These are phyloP conservation scores for Phymorhynchus buccinoides DNA, from an alignment of 1,140 invertebrate species.

Conservation along the genomic window DNA sequence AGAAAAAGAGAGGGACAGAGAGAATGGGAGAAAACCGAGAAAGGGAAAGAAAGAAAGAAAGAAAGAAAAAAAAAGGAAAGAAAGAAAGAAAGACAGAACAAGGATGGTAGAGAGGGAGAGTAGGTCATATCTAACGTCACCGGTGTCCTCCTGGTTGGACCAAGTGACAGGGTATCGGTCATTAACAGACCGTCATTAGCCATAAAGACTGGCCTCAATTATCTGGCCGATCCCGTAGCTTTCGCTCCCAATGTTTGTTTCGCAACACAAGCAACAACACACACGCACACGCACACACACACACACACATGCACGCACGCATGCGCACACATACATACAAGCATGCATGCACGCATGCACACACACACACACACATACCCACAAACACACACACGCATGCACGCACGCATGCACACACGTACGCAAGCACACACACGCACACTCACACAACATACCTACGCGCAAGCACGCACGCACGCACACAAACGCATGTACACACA, in stretches of 20 bases:
- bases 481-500: no score
- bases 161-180: not conserved
- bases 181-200: not conserved
- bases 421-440: not conserved
- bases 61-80: no score
- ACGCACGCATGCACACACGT: not conserved
- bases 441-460: no score
- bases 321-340: no score
- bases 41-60: no score
- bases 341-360: not conserved
- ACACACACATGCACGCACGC: not conserved
- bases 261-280: not conserved
- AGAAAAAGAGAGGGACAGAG: no score
- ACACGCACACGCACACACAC: conserved; percentile 17
- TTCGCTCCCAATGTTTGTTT: no score
- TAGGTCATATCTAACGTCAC: not conserved
- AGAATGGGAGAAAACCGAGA: no score
- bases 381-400: conserved; percentile 32
- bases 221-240: no score
- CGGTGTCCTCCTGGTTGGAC: not conserved
- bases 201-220: no score
- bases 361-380: conserved; percentile 24
- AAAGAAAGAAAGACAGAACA: no score
- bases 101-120: not conserved
- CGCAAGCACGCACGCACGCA: no score